These are phyloP conservation scores for Andricus quercusramuli DNA, from an alignment of 2,888 invertebrate species.

Conservation along the genomic window DNA sequence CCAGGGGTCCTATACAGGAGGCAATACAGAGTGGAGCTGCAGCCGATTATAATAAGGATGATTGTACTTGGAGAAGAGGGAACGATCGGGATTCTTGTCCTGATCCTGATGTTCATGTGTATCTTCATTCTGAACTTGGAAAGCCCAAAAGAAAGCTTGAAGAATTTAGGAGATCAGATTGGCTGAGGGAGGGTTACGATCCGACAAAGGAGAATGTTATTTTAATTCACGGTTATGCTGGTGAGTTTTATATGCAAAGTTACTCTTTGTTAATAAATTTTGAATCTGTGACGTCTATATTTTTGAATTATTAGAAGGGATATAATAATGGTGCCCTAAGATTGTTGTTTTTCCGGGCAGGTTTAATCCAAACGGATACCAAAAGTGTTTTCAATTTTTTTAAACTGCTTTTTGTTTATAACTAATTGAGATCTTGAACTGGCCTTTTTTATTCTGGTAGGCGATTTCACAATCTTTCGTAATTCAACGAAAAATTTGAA, in stretches of 20 bases:
- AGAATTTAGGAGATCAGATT: conserved; percentile 78
- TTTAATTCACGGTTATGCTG: conserved; percentile 88
- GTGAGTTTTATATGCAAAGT: conserved; percentile 55
- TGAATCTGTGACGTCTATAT: too few species aligned
- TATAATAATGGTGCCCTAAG: too few species aligned
- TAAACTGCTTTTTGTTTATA: too few species aligned
- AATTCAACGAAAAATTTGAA: too few species aligned
- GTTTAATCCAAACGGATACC: too few species aligned
- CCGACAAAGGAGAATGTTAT: conserved; percentile 85
- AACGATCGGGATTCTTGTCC: conserved; percentile 85
- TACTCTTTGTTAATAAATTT: too few species aligned
- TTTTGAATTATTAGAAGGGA: too few species aligned
- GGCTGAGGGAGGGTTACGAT: conserved; percentile 87
- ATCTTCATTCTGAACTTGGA: conserved; percentile 82
- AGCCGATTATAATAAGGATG: conserved; percentile 82
- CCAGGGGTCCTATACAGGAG: conserved; percentile 73
- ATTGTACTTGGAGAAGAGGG: conserved; percentile 86
- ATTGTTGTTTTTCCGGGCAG: too few species aligned
- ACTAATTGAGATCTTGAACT: too few species aligned
- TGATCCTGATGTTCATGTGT: conserved; percentile 84
- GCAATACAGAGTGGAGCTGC: conserved; percentile 78
- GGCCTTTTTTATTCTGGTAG: too few species aligned
- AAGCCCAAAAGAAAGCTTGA: conserved; percentile 76
- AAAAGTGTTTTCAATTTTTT: too few species aligned
- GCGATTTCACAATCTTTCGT: too few species aligned